Conservation (phyloP, 2,113 vertebrate species). For the Trochalopteron elliotii region DNA sequence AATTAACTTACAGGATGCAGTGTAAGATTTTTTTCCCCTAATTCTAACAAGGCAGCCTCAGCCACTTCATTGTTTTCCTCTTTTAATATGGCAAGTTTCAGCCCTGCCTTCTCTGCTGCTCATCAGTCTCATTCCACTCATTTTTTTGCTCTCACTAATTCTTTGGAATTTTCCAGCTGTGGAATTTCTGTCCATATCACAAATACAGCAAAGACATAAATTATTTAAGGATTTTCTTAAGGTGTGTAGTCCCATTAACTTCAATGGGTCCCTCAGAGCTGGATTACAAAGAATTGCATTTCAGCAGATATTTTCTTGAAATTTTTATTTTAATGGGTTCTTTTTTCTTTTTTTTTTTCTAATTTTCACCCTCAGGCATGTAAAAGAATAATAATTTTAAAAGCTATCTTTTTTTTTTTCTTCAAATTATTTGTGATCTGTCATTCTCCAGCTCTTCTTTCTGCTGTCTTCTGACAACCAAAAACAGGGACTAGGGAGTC, state of each 20-base stretch:
- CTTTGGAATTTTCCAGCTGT: background rate
- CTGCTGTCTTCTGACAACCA: background rate
- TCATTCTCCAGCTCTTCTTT: background rate
- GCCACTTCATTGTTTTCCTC: background rate
- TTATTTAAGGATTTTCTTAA: background rate
- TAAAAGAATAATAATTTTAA: background rate
- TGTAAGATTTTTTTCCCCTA: background rate
- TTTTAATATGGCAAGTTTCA: background rate
- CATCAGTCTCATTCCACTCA: background rate
- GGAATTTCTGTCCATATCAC: background rate
- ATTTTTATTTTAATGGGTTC: background rate
- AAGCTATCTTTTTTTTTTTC: background rate
- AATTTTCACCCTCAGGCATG: background rate
- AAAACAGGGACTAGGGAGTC: background rate
- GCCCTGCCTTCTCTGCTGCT: background rate
- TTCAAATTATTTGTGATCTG: background rate
- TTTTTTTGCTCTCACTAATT: background rate
- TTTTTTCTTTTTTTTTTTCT: too few relatives aligned
- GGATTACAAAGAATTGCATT: background rate
- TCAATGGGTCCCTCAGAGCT: background rate
- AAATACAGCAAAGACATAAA: background rate
- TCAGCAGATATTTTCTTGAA: background rate
- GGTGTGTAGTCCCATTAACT: background rate
- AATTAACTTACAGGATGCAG: constrained; percentile 49
- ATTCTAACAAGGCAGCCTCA: background rate